Base-by-base conservation (phyloP, 2,888 invertebrate species). In the Aromia moschata region DNA sequence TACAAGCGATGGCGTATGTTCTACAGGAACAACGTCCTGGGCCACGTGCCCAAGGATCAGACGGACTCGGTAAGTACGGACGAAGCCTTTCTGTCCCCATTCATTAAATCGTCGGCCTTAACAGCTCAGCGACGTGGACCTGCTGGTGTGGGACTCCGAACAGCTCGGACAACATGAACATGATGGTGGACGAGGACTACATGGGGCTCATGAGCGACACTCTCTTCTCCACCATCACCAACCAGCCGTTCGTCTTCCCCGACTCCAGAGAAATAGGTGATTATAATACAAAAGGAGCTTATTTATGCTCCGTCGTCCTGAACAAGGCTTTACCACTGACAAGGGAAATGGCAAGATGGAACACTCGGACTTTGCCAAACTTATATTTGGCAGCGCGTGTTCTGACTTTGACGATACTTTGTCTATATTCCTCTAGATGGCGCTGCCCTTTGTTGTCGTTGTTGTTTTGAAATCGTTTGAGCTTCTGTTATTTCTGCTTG, bases 1-100 rank as follows among this genome's bases (percentile, higher is more conserved):
- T 99, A 99, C 85, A 96, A 98, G 85, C 95, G 96, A 90, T 99
- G 98, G 98, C 89, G 98, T 65, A 90, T 93, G 84, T 95, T 91
- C 83, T 91, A 91, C 83, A 87, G 91, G 77, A 92, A 93, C 84
- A 89, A 90, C 76, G 84, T 89, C 75, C 85, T 89, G 77, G 92
- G 91, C 64, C 89, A 89, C 81, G 87, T 88, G 74, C 84, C 85
- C 81, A 88, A 87, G 78, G 90, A 91, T 79, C 86, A 87, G 71
- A 87, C 87, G 79, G 92, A 91, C 78, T 87, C 90, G 84, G 93
- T 93, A 84, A 83, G 43, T 58, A 36, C 44, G 38, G 41, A 47
- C 18, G 52, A 40, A 20, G 44, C 25, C 25, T 25, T 5, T 25
- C 9, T 25, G 9, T 25, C 25, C 11, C n/a, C 10, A 3, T 11